Conservation (phyloP, 2,113 vertebrate genomes). For the Tragelaphus buxtoni region DNA sequence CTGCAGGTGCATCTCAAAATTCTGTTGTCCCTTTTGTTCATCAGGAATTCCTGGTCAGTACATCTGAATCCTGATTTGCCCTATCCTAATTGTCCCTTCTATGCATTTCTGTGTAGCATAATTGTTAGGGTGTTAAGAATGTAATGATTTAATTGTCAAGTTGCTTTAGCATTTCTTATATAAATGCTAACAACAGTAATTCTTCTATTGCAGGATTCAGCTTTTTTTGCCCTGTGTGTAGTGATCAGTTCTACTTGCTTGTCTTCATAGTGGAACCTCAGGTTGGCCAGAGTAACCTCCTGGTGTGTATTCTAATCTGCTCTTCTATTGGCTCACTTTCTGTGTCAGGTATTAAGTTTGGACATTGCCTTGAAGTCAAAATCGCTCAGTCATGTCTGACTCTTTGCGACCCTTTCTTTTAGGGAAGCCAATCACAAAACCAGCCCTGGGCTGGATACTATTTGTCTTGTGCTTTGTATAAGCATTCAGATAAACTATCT, state of each 20-base stretch:
- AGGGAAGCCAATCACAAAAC: constrained; percentile 83
- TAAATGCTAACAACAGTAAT: not conserved
- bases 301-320: constrained; percentile 88
- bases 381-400: not conserved
- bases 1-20: not conserved
- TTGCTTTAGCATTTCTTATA: constrained; percentile 4
- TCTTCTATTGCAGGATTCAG: constrained; percentile 79
- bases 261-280: constrained; percentile 84
- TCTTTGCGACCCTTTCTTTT: constrained; percentile 71
- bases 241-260: constrained; percentile 85
- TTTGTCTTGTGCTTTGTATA: constrained; percentile 85
- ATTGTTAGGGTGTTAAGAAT: not conserved
- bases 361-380: constrained; percentile 84
- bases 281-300: constrained; percentile 86
- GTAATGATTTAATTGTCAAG: not conserved
- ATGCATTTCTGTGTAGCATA: not conserved
- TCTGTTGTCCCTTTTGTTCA: not conserved
- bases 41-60: not conserved
- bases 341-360: constrained; percentile 87
- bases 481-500: constrained; percentile 88
- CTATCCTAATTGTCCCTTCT: not conserved
- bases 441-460: constrained; percentile 85
- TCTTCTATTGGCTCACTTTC: constrained; percentile 87
- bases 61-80: not conserved
- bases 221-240: constrained; percentile 83